phyloP scores from a whole-genome alignment of 2,797 vertebrate species.

The Tangara arthus region DNA sequence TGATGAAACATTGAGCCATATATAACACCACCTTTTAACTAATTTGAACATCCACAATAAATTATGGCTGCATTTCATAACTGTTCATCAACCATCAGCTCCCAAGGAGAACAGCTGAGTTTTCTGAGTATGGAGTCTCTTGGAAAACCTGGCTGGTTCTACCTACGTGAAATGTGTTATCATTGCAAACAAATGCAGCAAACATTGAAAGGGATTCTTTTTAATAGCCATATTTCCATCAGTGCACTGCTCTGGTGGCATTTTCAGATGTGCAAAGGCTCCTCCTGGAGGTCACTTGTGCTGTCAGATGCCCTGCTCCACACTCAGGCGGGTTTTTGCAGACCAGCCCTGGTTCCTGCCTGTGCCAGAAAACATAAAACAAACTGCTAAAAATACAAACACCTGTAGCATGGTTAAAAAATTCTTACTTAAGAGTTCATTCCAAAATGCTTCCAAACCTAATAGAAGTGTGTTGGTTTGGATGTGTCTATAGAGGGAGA shows the following conservation, averaged over 20 bases:
- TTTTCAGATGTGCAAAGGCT: slow-evolving; percentile 52
- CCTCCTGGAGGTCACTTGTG: slow-evolving; percentile 61
- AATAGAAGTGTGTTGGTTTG: accelerated
- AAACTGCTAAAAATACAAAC: not conserved
- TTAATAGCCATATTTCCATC: not conserved
- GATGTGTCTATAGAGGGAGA: not conserved
- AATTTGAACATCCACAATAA: slow-evolving; percentile 49
- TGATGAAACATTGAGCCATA: slow-evolving; percentile 36
- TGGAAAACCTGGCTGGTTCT: not conserved
- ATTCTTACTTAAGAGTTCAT: not conserved
- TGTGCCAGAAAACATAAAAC: not conserved
- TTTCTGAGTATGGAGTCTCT: not conserved
- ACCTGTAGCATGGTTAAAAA: not conserved
- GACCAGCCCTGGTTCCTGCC: not conserved
- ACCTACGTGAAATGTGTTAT: not conserved
- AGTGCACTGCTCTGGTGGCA: not conserved
- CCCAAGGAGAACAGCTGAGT: slow-evolving; percentile 7
- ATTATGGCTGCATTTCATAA: slow-evolving; percentile 48
- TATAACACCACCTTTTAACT: slow-evolving; percentile 41
- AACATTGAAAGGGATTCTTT: not conserved
- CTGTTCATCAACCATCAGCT: slow-evolving; percentile 41
- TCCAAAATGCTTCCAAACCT: not conserved
- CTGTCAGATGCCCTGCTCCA: not conserved
- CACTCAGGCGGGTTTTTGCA: not conserved
- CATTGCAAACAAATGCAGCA: not conserved